These are phyloP conservation scores for Calameuta idolon DNA, from an alignment of 2,888 invertebrate species.

Conservation along the genomic window DNA sequence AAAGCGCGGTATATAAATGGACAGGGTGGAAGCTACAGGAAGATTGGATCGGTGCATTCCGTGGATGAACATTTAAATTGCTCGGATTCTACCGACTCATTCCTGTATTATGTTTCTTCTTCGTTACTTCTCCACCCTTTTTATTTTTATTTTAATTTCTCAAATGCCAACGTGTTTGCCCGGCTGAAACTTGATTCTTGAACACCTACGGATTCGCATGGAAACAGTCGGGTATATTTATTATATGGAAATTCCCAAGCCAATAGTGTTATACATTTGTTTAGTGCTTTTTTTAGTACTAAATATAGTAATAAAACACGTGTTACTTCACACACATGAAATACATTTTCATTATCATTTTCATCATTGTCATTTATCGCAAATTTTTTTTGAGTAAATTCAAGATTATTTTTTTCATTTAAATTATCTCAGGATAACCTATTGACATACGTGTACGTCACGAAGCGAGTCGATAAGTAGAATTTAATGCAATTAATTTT, in stretches of 20 bases:
- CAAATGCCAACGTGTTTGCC: not conserved
- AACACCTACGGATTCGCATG: not conserved
- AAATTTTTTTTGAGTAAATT: not conserved
- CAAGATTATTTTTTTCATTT: not conserved
- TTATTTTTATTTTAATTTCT: not conserved
- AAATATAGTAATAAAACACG: not conserved
- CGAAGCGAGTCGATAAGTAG: not conserved
- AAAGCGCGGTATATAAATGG: constrained; percentile 40
- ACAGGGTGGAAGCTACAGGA: constrained; percentile 39
- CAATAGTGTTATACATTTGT: not conserved
- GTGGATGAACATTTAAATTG: constrained; percentile 41
- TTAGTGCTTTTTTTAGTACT: not conserved
- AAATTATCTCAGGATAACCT: not conserved
- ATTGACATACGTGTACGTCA: not conserved
- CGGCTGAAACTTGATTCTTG: not conserved
- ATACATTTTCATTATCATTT: not conserved
- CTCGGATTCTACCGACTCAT: constrained; percentile 12
- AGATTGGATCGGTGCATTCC: constrained; percentile 50
- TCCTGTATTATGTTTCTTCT: constrained; percentile 4
- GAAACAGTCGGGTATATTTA: not conserved
- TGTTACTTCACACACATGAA: not conserved
- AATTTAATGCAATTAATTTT: constrained; percentile 61
- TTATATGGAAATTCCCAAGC: not conserved
- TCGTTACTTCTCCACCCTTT: not conserved
- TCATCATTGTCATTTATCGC: not conserved